Evolutionary conservation across 2,888 invertebrate genomes (phyloP).

Genomic region (Neoitamus cyanurus): DNA sequence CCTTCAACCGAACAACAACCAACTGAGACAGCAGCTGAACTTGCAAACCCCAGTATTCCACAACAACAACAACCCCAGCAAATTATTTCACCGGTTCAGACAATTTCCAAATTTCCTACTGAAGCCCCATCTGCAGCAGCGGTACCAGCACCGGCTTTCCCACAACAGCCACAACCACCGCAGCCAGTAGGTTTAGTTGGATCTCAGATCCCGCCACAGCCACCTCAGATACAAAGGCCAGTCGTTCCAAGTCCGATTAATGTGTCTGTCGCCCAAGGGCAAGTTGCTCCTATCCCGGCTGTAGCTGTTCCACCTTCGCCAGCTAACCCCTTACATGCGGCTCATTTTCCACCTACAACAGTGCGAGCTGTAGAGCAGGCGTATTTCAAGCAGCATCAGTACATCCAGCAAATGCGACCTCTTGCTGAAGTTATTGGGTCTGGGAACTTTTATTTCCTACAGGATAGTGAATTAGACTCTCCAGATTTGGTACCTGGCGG

Average conservation of each 20-base stretch:
- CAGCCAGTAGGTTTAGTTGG: constrained; percentile 50
- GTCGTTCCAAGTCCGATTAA: constrained; percentile 51
- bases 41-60: constrained; percentile 42
- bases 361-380: constrained; percentile 74
- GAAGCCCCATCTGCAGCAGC: constrained; percentile 68
- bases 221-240: constrained; percentile 49
- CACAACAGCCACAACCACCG: constrained; percentile 58
- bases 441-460: constrained; percentile 84
- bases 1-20: neutral
- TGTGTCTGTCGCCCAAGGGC: constrained; percentile 41
- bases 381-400: constrained; percentile 72
- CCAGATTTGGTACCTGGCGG: constrained; percentile 68
- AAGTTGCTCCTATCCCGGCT: constrained; percentile 53
- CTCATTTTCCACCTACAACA: constrained; percentile 69
- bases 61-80: constrained; percentile 53
- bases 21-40: constrained; percentile 52
- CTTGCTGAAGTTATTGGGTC: constrained; percentile 81
- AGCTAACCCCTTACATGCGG: constrained; percentile 50
- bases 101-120: constrained; percentile 49
- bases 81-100: constrained; percentile 43
- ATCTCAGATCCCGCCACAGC: constrained; percentile 36
- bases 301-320: constrained; percentile 56
- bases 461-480: constrained; percentile 90
- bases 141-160: constrained; percentile 70
- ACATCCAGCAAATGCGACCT: constrained; percentile 71